Conservation (phyloP, 2,113 vertebrate genomes). For the Thalassarche chlororhynchos region DNA sequence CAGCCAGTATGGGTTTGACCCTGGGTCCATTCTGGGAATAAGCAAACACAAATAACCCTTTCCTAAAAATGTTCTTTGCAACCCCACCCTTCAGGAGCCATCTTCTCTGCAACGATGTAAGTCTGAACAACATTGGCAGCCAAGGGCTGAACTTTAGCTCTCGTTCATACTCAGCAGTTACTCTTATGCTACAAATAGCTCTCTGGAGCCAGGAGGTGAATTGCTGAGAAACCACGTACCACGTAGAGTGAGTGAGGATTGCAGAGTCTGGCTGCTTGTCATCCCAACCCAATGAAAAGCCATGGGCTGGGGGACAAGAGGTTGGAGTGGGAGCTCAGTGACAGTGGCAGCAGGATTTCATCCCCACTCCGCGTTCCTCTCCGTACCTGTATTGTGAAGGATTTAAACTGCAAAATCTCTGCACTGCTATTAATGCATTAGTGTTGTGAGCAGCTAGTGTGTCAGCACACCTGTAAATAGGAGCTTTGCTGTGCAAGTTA, state of each 20-base stretch:
- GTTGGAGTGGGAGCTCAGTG: background rate
- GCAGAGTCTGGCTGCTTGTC: background rate
- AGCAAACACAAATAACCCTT: background rate
- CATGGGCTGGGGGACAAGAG: background rate
- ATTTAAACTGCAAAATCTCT: background rate
- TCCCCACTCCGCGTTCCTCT: background rate
- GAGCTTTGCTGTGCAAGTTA: background rate
- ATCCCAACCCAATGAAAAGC: background rate
- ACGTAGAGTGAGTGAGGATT: accelerated
- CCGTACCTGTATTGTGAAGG: background rate
- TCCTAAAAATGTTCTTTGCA: background rate
- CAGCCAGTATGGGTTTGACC: background rate
- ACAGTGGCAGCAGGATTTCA: background rate
- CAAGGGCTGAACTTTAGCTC: background rate
- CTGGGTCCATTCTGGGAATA: background rate
- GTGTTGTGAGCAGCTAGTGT: background rate
- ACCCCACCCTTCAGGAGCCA: background rate
- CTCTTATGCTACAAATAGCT: background rate
- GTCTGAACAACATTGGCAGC: background rate
- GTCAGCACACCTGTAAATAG: background rate
- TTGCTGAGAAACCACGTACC: accelerated
- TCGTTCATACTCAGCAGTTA: background rate
- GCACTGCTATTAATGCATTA: background rate
- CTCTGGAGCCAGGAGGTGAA: background rate
- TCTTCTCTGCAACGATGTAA: background rate